A percentile compares a stretch with the other conserved stretches of the same genome.
Evolutionary conservation across 2,888 invertebrate genomes (phyloP).

Genomic region (Platycheirus rosarum): DNA sequence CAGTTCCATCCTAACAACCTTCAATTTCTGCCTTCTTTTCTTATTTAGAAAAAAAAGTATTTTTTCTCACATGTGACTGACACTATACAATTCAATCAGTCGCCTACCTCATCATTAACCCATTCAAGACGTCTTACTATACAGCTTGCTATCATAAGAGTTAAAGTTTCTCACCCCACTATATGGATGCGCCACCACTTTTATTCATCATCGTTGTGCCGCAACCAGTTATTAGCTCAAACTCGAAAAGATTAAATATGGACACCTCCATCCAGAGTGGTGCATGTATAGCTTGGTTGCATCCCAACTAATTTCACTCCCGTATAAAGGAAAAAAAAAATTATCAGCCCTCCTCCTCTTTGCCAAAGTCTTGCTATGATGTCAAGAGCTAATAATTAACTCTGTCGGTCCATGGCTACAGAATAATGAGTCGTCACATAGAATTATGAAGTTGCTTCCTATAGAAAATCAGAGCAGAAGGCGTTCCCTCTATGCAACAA

Average conservation of each 20-base stretch:
- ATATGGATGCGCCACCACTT: constrained; percentile 31
- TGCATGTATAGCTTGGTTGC: not conserved
- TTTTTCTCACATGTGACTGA: constrained; percentile 39
- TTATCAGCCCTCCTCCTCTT: constrained; percentile 50
- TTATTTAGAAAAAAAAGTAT: not conserved
- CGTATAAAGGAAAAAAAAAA: constrained; percentile 21
- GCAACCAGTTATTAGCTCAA: constrained; percentile 66
- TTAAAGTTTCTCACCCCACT: constrained; percentile 20
- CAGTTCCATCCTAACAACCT: not conserved
- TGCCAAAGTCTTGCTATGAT: constrained; percentile 33
- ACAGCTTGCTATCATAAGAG: constrained; percentile 5
- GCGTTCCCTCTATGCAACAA: constrained; percentile 53
- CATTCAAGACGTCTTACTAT: constrained; percentile 64
- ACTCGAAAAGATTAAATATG: constrained; percentile 70
- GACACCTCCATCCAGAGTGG: constrained; percentile 61
- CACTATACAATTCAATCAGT: constrained; percentile 68
- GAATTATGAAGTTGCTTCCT: constrained; percentile 71
- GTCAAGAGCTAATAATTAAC: constrained; percentile 73
- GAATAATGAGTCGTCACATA: constrained; percentile 73
- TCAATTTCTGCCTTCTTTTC: not conserved
- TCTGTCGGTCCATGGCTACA: constrained; percentile 56
- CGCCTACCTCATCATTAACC: constrained; percentile 62
- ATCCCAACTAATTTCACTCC: constrained; percentile 58
- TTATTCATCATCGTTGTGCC: not conserved
- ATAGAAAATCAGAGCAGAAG: constrained; percentile 60